phyloP scores from a whole-genome alignment of 2,797 vertebrate genomes.

The Smutsia temminckii region DNA sequence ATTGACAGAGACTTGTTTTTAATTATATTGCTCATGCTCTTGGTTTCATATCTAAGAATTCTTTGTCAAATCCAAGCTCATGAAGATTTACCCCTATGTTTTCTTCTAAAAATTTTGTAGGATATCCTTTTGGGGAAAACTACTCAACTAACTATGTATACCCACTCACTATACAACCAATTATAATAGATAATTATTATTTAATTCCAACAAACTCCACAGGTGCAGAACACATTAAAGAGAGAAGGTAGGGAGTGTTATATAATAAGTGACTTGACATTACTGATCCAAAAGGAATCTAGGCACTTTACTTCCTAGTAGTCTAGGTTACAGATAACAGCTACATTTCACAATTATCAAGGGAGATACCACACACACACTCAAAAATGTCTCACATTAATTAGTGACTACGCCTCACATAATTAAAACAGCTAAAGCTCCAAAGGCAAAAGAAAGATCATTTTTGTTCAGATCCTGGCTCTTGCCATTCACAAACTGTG shows the following conservation, averaged over 20 bases:
- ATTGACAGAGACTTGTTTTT: background rate
- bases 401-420: background rate
- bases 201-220: background rate
- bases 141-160: background rate
- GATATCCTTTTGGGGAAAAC: background rate
- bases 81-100: background rate
- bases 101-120: background rate
- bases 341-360: background rate
- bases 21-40: background rate
- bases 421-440: conserved; percentile 7
- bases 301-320: background rate
- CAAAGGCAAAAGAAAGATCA: background rate
- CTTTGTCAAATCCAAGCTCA: conserved; percentile 5
- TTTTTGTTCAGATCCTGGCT: background rate
- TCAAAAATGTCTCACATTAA: background rate
- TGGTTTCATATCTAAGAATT: background rate
- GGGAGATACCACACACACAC: background rate
- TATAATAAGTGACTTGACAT: background rate
- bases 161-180: background rate
- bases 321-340: conserved; percentile 10
- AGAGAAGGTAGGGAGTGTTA: background rate
- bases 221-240: background rate
- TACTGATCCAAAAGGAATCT: background rate
- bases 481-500: background rate
- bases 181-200: background rate